Percentiles rank a stretch among this genome's conserved stretches.
These are phyloP conservation scores for Pomacea canaliculata DNA, from an alignment of 2,888 invertebrate genomes.

Conservation along the genomic window DNA sequence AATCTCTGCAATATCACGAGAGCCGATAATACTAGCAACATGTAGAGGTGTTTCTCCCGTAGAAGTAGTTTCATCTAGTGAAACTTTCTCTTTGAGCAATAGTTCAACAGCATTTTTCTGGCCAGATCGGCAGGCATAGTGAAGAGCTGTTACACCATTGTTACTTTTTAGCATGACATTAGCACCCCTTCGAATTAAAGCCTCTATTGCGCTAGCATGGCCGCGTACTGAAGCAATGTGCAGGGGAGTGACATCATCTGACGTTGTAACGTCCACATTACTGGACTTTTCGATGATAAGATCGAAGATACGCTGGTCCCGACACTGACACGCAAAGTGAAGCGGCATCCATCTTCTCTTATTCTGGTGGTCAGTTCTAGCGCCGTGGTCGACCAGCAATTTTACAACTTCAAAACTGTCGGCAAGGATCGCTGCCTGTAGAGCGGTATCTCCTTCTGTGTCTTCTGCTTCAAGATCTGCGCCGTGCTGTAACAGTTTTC, in stretches of 20 bases:
- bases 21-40: conserved; percentile 82
- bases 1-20: conserved; percentile 66
- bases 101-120: neutral
- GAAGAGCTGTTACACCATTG: neutral
- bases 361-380: neutral
- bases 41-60: conserved; percentile 71
- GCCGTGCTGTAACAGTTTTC: neutral
- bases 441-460: neutral
- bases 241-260: neutral
- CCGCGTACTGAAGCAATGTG: neutral
- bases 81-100: neutral
- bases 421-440: neutral
- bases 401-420: neutral
- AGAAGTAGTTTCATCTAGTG: neutral
- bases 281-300: neutral
- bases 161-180: neutral
- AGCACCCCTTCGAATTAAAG: neutral
- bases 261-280: neutral
- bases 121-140: neutral
- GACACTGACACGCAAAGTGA: neutral
- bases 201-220: neutral
- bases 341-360: neutral
- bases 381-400: neutral
- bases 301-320: neutral
- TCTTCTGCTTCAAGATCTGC: neutral